Base-by-base conservation (phyloP, 1,140 invertebrate genomes). In the Popillia japonica region DNA sequence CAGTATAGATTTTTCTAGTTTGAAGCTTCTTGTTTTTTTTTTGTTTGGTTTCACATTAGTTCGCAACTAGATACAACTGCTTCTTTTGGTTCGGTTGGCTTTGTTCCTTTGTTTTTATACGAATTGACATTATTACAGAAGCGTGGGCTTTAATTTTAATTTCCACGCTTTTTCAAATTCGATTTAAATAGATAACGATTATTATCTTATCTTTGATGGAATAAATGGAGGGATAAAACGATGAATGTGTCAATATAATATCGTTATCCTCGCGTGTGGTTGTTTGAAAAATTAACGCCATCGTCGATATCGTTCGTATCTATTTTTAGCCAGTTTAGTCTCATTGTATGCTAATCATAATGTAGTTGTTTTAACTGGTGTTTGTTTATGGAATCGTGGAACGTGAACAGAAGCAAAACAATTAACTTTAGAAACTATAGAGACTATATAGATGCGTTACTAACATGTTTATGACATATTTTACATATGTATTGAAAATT, bases 271-370 rank as follows among this genome's bases (percentile, higher is more conserved):
- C 48, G n/a, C 14, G 48, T 17, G 17, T 55, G 17, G 48, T 55
- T 55, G 48, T 17, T 17, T 55, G 48, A 55, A 55, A 55, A 55
- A 55, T 55, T 55, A 55, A 55, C 48, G 48, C 17, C 48, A 55
- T 55, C 48, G 14, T 55, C 48, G 48, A 55, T 55, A 55, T 55
- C 48, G 48, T 17, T 17, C 48, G 14, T 55, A 10, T 48, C 48
- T 55, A 55, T 55, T 55, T 55, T 55, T 55, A 55, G 48, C 48
- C 48, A 55, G 48, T 55, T 55, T 55, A 55, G 48, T 55, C 14
- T 55, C 48, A 55, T 55, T 55, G 14, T 55, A 55, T 17, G 17
- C 48, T 55, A 17, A 17, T 55, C 48, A 55, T 55, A 55, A 55
- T 55, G 48, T 55, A 55, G 11, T 55, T 55, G 48, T 55, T 14